Conservation (phyloP, 2,797 vertebrate species). For the Enteromius trimaculatus region DNA sequence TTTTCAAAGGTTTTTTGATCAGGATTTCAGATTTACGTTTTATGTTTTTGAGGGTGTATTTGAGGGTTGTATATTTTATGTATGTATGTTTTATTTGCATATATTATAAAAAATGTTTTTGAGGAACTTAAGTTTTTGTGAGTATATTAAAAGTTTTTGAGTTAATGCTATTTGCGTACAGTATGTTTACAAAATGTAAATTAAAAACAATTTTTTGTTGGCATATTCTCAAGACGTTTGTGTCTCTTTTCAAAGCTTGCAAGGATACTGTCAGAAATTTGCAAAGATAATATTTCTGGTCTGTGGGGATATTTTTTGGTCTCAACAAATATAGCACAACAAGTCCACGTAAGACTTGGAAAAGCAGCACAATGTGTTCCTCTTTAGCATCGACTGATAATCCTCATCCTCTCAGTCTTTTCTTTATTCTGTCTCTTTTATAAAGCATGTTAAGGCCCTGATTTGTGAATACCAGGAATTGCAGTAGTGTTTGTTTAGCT, state of each 20-base stretch:
- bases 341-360: not conserved
- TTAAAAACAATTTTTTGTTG: not conserved
- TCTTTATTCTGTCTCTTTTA: not conserved
- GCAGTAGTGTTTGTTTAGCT: conserved; percentile 11
- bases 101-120: not conserved
- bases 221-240: not conserved
- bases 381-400: conserved; percentile 18
- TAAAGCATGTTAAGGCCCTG: not conserved
- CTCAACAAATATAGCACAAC: not conserved
- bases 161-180: not conserved
- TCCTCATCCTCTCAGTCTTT: conserved; percentile 13
- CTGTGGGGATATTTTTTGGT: not conserved
- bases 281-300: not conserved
- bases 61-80: not conserved
- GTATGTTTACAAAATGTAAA: not conserved
- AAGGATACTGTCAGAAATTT: not conserved
- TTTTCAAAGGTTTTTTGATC: not conserved
- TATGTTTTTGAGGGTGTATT: not conserved
- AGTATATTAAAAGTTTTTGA: not conserved
- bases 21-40: not conserved
- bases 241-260: not conserved
- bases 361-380: not conserved
- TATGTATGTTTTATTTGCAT: not conserved
- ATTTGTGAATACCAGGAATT: conserved; percentile 40
- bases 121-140: not conserved